phyloP scores from a whole-genome alignment of 2,113 vertebrate genomes.

The Seriola rivoliana region DNA sequence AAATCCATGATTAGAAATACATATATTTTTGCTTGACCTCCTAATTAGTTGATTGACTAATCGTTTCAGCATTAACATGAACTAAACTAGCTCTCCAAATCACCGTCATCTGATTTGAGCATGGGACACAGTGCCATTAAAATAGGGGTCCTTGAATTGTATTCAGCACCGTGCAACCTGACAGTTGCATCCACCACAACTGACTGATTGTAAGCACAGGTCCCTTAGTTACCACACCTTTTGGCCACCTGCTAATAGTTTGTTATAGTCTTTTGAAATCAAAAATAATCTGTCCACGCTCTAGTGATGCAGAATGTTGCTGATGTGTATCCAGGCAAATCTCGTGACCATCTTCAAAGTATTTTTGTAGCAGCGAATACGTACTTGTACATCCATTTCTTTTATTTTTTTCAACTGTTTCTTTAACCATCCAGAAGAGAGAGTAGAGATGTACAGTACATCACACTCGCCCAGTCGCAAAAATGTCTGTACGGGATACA shows the following conservation, averaged over 20 bases:
- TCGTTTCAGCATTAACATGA: neutral
- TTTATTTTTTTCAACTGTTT: neutral
- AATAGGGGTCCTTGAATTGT: neutral
- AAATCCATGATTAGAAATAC: neutral
- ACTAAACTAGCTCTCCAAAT: neutral
- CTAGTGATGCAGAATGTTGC: too few species aligned
- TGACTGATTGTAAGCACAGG: too few species aligned
- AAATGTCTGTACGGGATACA: constrained; percentile 14
- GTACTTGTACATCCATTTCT: too few species aligned
- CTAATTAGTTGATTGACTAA: neutral
- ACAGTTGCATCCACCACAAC: neutral
- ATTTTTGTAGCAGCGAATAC: neutral
- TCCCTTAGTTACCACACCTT: neutral
- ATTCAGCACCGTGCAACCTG: neutral
- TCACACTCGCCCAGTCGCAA: neutral
- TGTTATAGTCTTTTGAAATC: neutral
- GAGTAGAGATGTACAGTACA: neutral
- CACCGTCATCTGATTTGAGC: neutral
- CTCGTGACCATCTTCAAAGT: neutral
- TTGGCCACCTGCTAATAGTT: neutral
- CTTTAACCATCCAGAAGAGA: neutral
- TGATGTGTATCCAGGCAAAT: neutral
- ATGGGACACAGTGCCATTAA: neutral
- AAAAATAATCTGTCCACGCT: too few species aligned
- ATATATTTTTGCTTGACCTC: neutral